These are phyloP conservation scores for Encarsia formosa DNA, from an alignment of 2,888 invertebrate genomes.

Conservation along the genomic window DNA sequence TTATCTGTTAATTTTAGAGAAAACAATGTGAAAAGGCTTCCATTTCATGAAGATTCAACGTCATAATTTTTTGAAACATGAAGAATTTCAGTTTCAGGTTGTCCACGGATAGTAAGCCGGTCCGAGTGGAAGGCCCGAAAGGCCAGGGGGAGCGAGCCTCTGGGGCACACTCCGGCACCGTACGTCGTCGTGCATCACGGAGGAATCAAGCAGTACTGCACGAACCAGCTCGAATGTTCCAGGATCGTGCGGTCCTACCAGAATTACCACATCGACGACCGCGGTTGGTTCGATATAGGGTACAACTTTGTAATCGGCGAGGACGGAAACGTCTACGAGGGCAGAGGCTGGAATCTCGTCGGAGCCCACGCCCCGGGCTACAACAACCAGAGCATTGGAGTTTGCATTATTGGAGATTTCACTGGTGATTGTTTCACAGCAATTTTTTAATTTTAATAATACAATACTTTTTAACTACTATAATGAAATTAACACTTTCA, in stretches of 20 bases:
- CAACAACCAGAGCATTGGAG: constrained; percentile 49
- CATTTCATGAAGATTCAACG: too few relatives aligned
- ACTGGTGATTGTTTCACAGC: constrained; percentile 42
- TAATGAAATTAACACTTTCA: too few relatives aligned
- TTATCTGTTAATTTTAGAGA: too few relatives aligned
- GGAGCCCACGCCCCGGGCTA: constrained; percentile 50
- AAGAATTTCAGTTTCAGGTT: too few relatives aligned
- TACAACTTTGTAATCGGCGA: constrained; percentile 55
- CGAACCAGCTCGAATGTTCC: constrained; percentile 37
- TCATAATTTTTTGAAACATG: too few relatives aligned
- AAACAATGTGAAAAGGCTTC: too few relatives aligned
- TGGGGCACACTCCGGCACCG: constrained; percentile 38
- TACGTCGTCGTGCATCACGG: constrained; percentile 50
- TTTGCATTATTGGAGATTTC: constrained; percentile 49
- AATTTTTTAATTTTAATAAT: not conserved
- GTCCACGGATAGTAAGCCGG: constrained; percentile 41
- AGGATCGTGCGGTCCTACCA: constrained; percentile 45
- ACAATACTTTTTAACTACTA: not conserved
- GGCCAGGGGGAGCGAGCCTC: constrained; percentile 24
- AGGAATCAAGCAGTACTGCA: constrained; percentile 41
- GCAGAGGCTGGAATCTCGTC: constrained; percentile 50
- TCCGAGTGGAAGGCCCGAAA: constrained; percentile 46
- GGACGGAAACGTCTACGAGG: constrained; percentile 53
- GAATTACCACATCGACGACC: constrained; percentile 45
- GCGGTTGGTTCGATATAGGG: constrained; percentile 49